phyloP scores from a whole-genome alignment of 2,888 invertebrate species.

The Andrena bucephala region DNA sequence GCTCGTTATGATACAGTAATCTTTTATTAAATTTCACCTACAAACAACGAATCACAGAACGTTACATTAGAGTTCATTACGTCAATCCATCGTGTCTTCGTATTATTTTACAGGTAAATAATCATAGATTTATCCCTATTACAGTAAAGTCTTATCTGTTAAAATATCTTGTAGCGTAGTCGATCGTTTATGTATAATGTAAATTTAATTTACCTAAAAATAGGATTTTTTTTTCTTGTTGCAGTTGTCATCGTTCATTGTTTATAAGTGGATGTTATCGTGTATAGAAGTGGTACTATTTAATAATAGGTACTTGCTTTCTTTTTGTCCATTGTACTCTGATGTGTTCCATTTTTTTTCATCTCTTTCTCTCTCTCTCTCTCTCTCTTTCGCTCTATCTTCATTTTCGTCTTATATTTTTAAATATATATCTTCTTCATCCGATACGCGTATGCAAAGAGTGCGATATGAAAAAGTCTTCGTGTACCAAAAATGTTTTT shows the following conservation, averaged over 20 bases:
- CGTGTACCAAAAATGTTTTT: conserved; percentile 74
- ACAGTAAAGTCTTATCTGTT: conserved; percentile 84
- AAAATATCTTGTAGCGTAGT: conserved; percentile 84
- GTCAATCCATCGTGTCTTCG: conserved; percentile 83
- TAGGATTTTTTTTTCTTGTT: conserved; percentile 79
- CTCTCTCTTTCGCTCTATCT: conserved; percentile 30
- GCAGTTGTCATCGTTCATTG: conserved; percentile 78
- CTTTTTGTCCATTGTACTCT: conserved; percentile 82
- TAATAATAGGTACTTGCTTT: conserved; percentile 80
- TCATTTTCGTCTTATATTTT: conserved; percentile 66
- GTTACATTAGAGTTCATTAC: conserved; percentile 85
- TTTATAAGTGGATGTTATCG: conserved; percentile 79
- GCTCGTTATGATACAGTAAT: conserved; percentile 82
- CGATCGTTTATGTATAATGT: conserved; percentile 82
- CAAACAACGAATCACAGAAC: conserved; percentile 85
- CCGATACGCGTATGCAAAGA: conserved; percentile 69
- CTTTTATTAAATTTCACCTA: conserved; percentile 85
- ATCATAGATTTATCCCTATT: conserved; percentile 83
- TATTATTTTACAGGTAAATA: conserved; percentile 84
- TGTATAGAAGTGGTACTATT: conserved; percentile 80
- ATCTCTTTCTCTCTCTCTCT: conserved; percentile 5
- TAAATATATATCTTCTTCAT: conserved; percentile 60
- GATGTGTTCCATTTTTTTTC: conserved; percentile 58
- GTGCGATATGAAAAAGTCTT: conserved; percentile 73
- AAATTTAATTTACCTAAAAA: conserved; percentile 84